Conservation (phyloP, 2,113 vertebrate species). For the Onychostruthus taczanowskii region DNA sequence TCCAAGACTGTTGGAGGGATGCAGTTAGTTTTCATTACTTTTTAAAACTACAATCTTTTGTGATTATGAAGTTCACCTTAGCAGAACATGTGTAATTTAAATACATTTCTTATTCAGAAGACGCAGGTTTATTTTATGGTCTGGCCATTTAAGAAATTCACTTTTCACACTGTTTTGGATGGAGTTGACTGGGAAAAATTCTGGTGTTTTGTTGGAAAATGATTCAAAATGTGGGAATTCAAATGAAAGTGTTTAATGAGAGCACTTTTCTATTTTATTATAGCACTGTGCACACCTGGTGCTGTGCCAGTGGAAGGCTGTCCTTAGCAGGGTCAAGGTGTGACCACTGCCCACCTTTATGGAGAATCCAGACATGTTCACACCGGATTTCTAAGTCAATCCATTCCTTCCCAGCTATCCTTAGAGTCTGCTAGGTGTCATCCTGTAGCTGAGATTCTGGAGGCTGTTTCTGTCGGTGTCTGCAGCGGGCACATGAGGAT, state of each 20-base stretch:
- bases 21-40: slow-evolving; percentile 46
- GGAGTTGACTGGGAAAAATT: background rate
- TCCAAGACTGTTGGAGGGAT: background rate
- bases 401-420: background rate
- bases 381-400: background rate
- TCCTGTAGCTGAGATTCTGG: background rate
- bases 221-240: background rate
- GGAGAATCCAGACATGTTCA: background rate
- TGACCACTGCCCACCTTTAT: too few relatives aligned
- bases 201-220: background rate
- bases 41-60: background rate
- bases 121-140: background rate
- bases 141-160: background rate
- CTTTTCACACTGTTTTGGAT: background rate
- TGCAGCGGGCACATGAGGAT: background rate
- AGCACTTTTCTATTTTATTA: background rate
- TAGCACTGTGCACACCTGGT: background rate
- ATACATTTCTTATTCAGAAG: background rate
- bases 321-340: background rate
- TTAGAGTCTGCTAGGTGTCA: background rate
- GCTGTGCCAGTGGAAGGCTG: background rate
- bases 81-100: background rate
- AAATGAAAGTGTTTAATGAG: background rate
- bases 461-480: background rate
- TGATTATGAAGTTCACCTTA: background rate